Base-by-base conservation (phyloP, 2,113 vertebrate genomes). In the Rynchops niger region DNA sequence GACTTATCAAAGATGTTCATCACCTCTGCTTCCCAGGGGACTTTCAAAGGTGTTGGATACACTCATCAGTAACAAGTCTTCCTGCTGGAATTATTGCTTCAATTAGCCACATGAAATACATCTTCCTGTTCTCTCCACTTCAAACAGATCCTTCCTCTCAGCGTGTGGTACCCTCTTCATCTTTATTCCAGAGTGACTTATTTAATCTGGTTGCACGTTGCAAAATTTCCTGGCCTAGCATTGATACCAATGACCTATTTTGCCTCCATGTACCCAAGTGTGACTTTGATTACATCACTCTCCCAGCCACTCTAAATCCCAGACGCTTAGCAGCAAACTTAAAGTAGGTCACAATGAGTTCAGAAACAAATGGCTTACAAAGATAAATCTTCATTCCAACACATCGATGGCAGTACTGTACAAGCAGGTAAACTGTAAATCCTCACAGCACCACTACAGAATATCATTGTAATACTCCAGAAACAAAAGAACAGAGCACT, bases 221-320 rank as follows among this genome's bases (percentile, higher is more conserved):
- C 56, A 87, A 93, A 65, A 70, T 89, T 73, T 84, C 74, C 58
- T 82, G 53, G 19, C 34, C 73, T 45, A 49, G 20, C 47, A 13
- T 45, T 91, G 72, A 90, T 58, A 63, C 18, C 40, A 11, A 47
- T 88, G 71, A 82, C 61, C 82, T 95, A 56, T 88, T 97, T 97
- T 91, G 66, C 93, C 91, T 86, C 72, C 59, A 34, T 11, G 36
- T 90, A 85, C 70, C n/a, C n/a, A 94, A 96, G 82, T 79, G 62
- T 80, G 94, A 71, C 53, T 88, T 77, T 10, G 26, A 86, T 95
- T 94, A 96, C 34, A 20, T 97, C 95, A 88, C 61, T 72, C 30
- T 82, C 91, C 79, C 66, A 94, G 67, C 36, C 80, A 86, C 83
- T 91, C 92, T 97, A 91, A 97, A 95, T 97, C 83, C 95, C 91